Evolutionary conservation across 2,888 invertebrate genomes (phyloP).

Genomic region (Metallyticus violacea): DNA sequence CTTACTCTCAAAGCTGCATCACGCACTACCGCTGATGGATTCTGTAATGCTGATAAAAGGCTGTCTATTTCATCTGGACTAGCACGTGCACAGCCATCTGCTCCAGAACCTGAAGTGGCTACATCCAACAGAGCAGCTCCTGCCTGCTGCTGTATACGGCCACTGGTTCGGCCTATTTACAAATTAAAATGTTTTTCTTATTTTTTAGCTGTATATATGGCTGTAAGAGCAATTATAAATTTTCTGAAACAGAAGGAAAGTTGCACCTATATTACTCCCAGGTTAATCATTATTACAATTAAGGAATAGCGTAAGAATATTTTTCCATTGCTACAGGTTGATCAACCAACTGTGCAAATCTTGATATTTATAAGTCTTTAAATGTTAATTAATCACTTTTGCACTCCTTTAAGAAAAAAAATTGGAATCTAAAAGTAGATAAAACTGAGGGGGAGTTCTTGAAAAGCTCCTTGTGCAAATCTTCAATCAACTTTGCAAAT

Average conservation of each 20-base stretch:
- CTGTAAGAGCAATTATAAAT: background rate
- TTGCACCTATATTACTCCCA: no score
- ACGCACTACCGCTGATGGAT: conserved; percentile 65
- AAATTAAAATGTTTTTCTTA: background rate
- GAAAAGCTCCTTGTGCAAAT: no score
- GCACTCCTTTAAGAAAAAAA: no score
- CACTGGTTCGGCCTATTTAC: conserved; percentile 56
- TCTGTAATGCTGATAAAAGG: conserved; percentile 74
- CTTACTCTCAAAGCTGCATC: conserved; percentile 66
- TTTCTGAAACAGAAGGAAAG: background rate
- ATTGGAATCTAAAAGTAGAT: no score
- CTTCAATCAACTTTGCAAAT: no score
- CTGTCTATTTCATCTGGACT: conserved; percentile 70
- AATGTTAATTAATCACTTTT: no score
- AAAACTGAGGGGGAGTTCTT: no score
- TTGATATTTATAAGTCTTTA: no score
- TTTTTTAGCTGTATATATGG: background rate
- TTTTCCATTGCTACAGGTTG: no score
- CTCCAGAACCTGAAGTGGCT: conserved; percentile 70
- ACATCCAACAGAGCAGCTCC: conserved; percentile 78
- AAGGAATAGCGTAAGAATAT: background rate
- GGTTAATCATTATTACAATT: no score
- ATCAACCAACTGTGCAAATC: no score
- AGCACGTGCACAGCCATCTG: conserved; percentile 59
- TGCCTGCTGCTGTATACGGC: conserved; percentile 73